Evolutionary conservation across 2,888 invertebrate species (phyloP).

Genomic region (Petrophora chlorosata): DNA sequence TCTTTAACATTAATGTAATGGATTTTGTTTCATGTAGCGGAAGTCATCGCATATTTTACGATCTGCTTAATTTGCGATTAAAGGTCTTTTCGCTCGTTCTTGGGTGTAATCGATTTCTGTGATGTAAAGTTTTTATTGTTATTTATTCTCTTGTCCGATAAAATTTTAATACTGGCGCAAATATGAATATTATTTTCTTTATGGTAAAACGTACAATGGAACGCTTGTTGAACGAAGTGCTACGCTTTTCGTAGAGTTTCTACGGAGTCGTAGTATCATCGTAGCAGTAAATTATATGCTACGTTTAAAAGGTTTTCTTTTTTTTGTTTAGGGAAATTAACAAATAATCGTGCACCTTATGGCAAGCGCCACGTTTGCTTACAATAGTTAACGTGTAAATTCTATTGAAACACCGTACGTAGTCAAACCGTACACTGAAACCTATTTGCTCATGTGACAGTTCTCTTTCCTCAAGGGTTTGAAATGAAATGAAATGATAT

Average conservation of each 20-base stretch:
- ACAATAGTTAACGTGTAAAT: too few relatives aligned
- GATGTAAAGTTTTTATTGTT: not conserved
- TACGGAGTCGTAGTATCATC: not conserved
- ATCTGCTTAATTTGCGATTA: constrained; percentile 55
- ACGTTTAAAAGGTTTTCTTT: not conserved
- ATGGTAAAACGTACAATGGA: not conserved
- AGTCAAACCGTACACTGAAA: too few relatives aligned
- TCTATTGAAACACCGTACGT: too few relatives aligned
- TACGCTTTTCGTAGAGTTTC: constrained; percentile 11
- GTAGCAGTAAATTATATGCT: not conserved
- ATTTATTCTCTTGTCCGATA: too few relatives aligned
- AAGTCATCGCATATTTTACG: constrained; percentile 72
- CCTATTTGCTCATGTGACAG: too few relatives aligned
- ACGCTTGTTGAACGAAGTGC: constrained; percentile 3
- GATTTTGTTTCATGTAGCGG: constrained; percentile 76
- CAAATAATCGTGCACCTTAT: too few relatives aligned
- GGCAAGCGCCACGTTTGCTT: too few relatives aligned
- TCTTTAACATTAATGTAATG: constrained; percentile 80
- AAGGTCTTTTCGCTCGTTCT: constrained; percentile 41
- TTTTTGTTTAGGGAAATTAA: not conserved
- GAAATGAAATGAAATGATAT: too few relatives aligned
- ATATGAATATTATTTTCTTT: not conserved
- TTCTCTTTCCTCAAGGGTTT: too few relatives aligned
- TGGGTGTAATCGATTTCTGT: constrained; percentile 11
- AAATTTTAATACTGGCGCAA: too few relatives aligned